Base-by-base conservation (phyloP, 1,140 invertebrate genomes). In the Epicauta chinensis region DNA sequence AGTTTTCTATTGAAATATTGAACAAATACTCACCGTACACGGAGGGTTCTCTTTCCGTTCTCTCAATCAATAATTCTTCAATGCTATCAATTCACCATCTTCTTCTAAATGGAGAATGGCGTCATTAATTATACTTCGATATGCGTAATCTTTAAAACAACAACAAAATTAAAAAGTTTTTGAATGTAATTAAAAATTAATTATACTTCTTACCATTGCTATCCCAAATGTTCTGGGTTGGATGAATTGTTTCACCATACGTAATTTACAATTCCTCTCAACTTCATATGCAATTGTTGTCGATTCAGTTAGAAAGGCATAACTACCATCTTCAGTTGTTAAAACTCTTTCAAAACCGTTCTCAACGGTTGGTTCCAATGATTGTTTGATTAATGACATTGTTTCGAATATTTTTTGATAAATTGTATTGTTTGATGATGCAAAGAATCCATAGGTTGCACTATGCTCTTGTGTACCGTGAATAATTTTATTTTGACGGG, bases 51-150 rank as follows among this genome's bases (percentile, higher is more conserved):
- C 70, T 6, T 71, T 62, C 12, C 75, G 76, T 15, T 81, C 74
- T 65, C 83, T 79, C 91, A 91, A 94, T 90, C 90, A 94, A 64
- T 84, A 86, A 16, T 81, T 78, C 67, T 93, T 93, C 12, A 94
- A 67, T 38, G 82, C 75, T 38, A 82, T 75, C 4, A 95, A 68
- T 48, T 75, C 77, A 1, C 89, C 91, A 49, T 79, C 80, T 70
- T 94, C 91, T 64, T 90, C 87, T 3, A 94, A 67, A 61, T 81
- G 80, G 3, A 94, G 66, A 14, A 95, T 83, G 4, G 86, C 81
- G 29, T 80, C 79, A 57, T 81, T 87, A 2, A 90, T 79, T 9
- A 77, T 73, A 1, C 81, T 85, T 2, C 85, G 73, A 63, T 87
- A 89, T 0, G 77, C 78, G 0, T 83, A 84, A 71, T 78, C 83